These are phyloP conservation scores for Nipponacmea schrenckii DNA, from an alignment of 2,888 invertebrate genomes.

Conservation along the genomic window DNA sequence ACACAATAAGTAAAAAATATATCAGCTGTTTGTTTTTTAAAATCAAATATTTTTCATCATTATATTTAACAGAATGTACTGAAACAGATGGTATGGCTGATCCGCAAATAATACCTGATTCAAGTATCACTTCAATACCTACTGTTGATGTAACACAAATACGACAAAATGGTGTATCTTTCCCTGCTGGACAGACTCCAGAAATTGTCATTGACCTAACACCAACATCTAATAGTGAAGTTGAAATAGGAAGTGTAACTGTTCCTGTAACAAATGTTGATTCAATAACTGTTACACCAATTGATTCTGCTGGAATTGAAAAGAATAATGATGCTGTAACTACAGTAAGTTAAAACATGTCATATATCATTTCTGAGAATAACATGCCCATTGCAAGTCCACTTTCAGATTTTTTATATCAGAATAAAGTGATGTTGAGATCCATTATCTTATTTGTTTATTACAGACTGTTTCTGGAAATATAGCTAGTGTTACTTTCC, in stretches of 20 bases:
- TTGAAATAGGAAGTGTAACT: background rate
- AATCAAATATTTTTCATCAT: too few relatives aligned
- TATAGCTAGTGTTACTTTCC: background rate
- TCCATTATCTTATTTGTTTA: too few relatives aligned
- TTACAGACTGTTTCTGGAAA: too few relatives aligned
- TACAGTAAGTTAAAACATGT: too few relatives aligned
- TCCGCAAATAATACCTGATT: background rate
- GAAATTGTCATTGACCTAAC: background rate
- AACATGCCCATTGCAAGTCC: too few relatives aligned
- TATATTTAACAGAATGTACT: background rate
- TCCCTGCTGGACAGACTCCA: background rate
- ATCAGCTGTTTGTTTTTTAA: too few relatives aligned
- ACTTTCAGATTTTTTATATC: too few relatives aligned
- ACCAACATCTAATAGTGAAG: background rate
- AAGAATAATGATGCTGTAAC: too few relatives aligned
- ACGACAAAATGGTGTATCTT: background rate
- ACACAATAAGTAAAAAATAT: too few relatives aligned
- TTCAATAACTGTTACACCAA: background rate
- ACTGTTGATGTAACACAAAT: background rate
- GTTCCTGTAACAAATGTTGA: background rate
- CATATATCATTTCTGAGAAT: too few relatives aligned
- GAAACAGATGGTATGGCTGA: background rate
- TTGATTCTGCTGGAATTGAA: too few relatives aligned
- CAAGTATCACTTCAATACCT: background rate
- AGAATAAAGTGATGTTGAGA: too few relatives aligned